A percentile compares a stretch with the other conserved stretches of the same genome.
phyloP scores from a whole-genome alignment of 2,888 invertebrate genomes.

The Selenia dentaria region DNA sequence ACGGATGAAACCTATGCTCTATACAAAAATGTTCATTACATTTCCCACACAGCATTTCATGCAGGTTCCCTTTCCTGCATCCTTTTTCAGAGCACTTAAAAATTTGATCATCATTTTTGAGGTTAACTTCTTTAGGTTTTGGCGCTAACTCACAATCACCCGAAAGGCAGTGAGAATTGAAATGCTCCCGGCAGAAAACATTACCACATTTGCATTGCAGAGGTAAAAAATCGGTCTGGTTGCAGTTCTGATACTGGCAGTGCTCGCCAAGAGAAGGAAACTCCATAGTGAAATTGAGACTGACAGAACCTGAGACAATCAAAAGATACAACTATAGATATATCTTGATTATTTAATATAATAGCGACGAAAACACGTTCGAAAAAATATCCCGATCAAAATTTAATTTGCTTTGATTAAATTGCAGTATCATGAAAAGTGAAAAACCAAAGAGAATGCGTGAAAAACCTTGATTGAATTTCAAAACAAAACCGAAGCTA shows the following conservation, averaged over 20 bases:
- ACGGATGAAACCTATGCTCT: conserved; percentile 86
- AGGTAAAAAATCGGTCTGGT: conserved; percentile 89
- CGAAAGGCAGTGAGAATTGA: conserved; percentile 78
- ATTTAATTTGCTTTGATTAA: too few relatives aligned
- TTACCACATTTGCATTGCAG: conserved; percentile 86
- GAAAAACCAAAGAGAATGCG: too few relatives aligned
- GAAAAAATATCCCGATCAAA: too few relatives aligned
- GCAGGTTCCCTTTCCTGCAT: conserved; percentile 85
- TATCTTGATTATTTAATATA: too few relatives aligned
- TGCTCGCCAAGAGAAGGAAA: conserved; percentile 89
- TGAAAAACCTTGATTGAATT: too few relatives aligned
- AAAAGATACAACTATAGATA: too few relatives aligned
- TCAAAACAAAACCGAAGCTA: too few relatives aligned
- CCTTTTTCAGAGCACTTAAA: conserved; percentile 82
- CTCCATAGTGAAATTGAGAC: conserved; percentile 84
- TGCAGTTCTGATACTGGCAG: conserved; percentile 85
- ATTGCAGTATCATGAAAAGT: too few relatives aligned
- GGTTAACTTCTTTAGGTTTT: conserved; percentile 64
- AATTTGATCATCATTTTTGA: conserved; percentile 67
- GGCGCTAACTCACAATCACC: conserved; percentile 78
- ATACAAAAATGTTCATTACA: conserved; percentile 89
- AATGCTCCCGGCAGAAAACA: conserved; percentile 88
- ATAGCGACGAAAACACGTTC: too few relatives aligned
- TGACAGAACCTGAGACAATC: too few relatives aligned
- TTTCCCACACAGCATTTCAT: conserved; percentile 87